Base-by-base conservation (phyloP, 2,888 invertebrate genomes). In the Sycophila texana region DNA sequence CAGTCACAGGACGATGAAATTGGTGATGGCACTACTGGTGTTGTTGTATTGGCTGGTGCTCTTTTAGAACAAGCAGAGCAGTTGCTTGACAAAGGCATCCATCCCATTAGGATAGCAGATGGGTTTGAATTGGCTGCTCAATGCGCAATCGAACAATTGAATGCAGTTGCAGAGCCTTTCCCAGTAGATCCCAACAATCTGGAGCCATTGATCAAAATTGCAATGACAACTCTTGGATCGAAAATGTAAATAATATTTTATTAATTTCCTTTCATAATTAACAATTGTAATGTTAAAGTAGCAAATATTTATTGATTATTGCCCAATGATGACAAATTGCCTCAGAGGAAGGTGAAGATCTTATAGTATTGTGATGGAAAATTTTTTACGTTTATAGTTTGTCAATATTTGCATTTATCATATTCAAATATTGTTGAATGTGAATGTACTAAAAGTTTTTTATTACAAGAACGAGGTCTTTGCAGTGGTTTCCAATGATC, bases 1-100 rank as follows among this genome's bases (percentile, higher is more conserved):
- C 98, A 99, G 91, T 98, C 99, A 77, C 99, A 99, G 91, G 99
- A 99, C 90, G 98, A 99, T 92, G 99, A 99, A 92, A 99, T 99
- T 86, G 99, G 99, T 57, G 99, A 99, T 92, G 99, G 99, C 67
- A 99, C 99, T 0, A 99, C 99, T 12, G 99, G 99, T 14, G 99
- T 99, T 84, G 99, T 99, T 93, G 95, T 95, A 0, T 87, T 95
- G 79, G 95, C 95, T 83, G 97, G 98, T 67, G 98, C 99, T 2
- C 92, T 99, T 2, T 90, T 99, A 76, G 99, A 99, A 88, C 98
- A 99, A 90, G 99, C 99, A 0, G 97, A 98, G 85, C 92, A 94
- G 82, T 91, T 99, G 14, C 90, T 99, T 4, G 99, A 99, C 91
- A 96, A 97, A 86, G 99, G 99, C 60, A 98, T 99, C 88, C 99